Conservation (phyloP, 2,888 invertebrate species). For the Phragmatobia fuliginosa region DNA sequence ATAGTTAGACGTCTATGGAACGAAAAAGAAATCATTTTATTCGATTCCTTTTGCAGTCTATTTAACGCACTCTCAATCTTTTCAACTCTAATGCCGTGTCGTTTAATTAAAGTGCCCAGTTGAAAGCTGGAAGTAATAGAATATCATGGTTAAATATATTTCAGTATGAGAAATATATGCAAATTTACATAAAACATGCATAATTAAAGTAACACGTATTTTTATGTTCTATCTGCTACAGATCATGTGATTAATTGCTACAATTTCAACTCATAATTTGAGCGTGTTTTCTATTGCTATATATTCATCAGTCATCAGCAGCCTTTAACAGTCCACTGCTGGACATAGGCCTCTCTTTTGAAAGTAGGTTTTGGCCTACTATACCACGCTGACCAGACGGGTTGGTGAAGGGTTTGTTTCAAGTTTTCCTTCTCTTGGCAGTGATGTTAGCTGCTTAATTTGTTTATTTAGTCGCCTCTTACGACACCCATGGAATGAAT, state of each 20-base stretch:
- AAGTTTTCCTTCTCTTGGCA: no score
- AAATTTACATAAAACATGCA: neutral
- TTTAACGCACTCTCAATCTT: neutral
- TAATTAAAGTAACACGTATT: neutral
- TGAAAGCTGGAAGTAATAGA: neutral
- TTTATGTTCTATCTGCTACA: neutral
- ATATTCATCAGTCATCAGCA: no score
- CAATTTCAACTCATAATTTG: no score
- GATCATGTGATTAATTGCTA: no score
- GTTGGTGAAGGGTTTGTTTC: no score
- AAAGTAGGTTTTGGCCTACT: no score
- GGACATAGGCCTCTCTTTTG: no score
- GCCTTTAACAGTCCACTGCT: no score
- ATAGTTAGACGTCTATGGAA: neutral
- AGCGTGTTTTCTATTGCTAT: neutral
- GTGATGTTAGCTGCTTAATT: no score
- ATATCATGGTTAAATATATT: neutral
- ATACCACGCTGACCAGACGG: no score
- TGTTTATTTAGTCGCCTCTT: no score
- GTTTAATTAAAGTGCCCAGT: neutral
- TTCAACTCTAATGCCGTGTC: neutral
- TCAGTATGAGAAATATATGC: neutral
- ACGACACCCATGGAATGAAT: no score
- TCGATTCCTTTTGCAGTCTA: neutral
- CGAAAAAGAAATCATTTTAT: neutral